Conservation (phyloP, 1,140 invertebrate species). For the Chionoecetes opilio region DNA sequence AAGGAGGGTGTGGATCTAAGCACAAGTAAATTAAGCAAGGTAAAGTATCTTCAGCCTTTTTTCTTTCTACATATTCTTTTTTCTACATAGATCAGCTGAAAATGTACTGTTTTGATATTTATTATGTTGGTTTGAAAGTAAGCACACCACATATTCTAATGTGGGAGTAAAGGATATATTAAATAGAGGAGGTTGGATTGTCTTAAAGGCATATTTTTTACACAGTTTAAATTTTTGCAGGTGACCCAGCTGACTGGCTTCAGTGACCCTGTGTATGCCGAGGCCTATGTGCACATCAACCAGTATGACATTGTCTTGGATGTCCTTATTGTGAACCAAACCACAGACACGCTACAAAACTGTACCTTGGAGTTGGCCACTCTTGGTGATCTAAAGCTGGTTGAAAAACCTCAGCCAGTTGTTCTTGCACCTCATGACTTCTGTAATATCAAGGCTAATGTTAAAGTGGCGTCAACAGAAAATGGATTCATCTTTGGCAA, state of each 20-base stretch:
- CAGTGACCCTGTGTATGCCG: conserved; percentile 99
- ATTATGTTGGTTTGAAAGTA: too few relatives aligned
- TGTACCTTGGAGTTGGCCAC: conserved; percentile 99
- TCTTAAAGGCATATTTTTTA: background rate
- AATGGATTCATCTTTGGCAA: conserved; percentile 99
- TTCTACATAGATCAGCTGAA: too few relatives aligned
- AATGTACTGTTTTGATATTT: too few relatives aligned
- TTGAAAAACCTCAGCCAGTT: conserved; percentile 98
- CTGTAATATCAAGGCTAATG: conserved; percentile 98
- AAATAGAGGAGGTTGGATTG: too few relatives aligned
- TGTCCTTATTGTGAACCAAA: conserved; percentile 99
- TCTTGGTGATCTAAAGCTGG: conserved; percentile 97
- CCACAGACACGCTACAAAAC: conserved; percentile 98
- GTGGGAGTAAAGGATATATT: too few relatives aligned
- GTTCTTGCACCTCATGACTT: conserved; percentile 98
- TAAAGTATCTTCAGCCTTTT: too few relatives aligned
- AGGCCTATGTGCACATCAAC: conserved; percentile 99
- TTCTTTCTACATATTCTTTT: too few relatives aligned
- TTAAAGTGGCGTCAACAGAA: conserved; percentile 97
- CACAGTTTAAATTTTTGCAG: conserved; percentile 82
- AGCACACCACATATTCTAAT: too few relatives aligned
- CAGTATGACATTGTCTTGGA: conserved; percentile 99
- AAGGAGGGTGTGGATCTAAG: conserved; percentile 86
- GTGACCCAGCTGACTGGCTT: conserved; percentile 99
- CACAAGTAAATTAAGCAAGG: conserved; percentile 88